Base-by-base conservation (phyloP, 2,113 vertebrate genomes). In the Mus musculus region DNA sequence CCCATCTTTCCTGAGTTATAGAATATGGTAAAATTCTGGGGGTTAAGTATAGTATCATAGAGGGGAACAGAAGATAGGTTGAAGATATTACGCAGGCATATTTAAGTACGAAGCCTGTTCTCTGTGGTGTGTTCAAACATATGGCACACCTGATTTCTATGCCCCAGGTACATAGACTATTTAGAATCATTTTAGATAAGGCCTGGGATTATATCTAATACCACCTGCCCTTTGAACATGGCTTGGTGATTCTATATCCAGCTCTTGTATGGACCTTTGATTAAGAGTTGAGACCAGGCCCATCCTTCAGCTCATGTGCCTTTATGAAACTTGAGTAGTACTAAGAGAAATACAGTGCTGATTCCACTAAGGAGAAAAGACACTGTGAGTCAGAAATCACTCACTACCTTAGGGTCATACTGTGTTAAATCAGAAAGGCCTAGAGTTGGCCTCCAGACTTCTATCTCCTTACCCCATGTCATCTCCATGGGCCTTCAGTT, bases 181-280 rank as follows among this genome's bases (percentile, higher is more conserved):
- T 95, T 92, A 86, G n/a, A 77, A 39, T 86, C 77, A 91, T 93
- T 22, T 69, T 49, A 84, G 3, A 20, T 26, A 59, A 75, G 87
- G 9, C 14, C 75, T 11, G 7, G 20, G 12, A 11, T 59, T 42
- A 52, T 39, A 65, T n/a, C 19, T 30, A 92, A 36, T 49, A 71
- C 65, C 39, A 7, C 30, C 14, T 67, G 1, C 69, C 14, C 2
- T 84, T 49, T 86, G 20, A 56, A 49, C 12, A 3, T 39, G 54
- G 2, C 17, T 77, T 85, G 33, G 36, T 1, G 1, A 33, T n/a
- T 87, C 71, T 88, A 56, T 85, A 59, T 46, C 4, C 0, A 12
- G 6, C 61, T 13, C 36, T 72, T 65, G 7, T 91, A 42, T 67
- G 24, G 22, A 69, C 24, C 16, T 85, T 42, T 82, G 76, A 88